phyloP scores from a whole-genome alignment of 2,113 vertebrate species.

The Pristiophorus japonicus region DNA sequence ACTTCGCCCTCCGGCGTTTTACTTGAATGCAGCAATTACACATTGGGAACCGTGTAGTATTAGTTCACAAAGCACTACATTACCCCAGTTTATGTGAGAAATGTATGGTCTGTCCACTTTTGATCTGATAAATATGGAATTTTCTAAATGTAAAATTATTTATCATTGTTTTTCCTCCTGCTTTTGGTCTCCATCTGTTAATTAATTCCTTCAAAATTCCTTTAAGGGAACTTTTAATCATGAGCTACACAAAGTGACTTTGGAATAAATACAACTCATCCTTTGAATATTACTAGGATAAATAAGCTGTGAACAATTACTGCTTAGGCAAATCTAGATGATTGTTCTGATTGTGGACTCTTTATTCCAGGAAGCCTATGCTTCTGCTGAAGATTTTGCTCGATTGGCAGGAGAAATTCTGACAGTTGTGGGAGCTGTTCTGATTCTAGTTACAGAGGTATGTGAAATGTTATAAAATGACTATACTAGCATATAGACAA shows the following conservation, averaged over 20 bases:
- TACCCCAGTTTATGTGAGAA: background rate
- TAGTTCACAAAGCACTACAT: background rate
- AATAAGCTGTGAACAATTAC: background rate
- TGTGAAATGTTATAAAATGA: background rate
- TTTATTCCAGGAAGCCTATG: constrained; percentile 39
- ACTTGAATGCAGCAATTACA: background rate
- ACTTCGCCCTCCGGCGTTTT: background rate
- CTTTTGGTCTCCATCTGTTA: background rate
- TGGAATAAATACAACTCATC: background rate
- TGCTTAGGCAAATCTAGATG: background rate
- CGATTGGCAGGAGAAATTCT: constrained; percentile 42
- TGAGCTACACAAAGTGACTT: background rate
- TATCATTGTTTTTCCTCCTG: background rate
- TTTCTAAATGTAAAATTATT: background rate
- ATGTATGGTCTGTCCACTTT: background rate
- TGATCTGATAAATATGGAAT: background rate
- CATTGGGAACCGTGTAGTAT: no score
- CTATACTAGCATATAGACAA: background rate
- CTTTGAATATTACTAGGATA: background rate
- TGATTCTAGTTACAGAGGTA: constrained; percentile 41
- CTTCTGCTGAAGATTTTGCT: constrained; percentile 37
- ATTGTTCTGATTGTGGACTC: background rate
- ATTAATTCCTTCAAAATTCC: background rate
- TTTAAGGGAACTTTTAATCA: background rate
- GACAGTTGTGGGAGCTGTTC: constrained; percentile 38